Base-by-base conservation (phyloP, 1,140 invertebrate species). In the Bicyclus anynana region DNA sequence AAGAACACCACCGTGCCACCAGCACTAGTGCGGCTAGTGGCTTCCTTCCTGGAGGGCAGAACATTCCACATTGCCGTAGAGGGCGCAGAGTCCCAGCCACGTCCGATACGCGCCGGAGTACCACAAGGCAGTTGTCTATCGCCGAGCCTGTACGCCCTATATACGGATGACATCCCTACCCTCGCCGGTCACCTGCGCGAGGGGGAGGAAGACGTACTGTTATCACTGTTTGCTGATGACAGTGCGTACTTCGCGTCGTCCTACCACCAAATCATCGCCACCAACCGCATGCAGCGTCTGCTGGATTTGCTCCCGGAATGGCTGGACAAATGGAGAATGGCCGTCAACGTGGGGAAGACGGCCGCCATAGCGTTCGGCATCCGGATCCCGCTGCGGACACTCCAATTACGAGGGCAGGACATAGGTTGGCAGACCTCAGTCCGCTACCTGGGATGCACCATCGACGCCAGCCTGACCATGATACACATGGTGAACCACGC, bases 101-200 rank as follows among this genome's bases (percentile, higher is more conserved):
- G 23, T 23, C 23, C 23, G 7, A 23, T 23, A 23, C 23, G 23
- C 7, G 23, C 13, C 14, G 27, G 26, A 49, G 27, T 48, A 13
- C 38, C 16, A 2, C 38, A 40, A 18, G 13, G 38, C 12, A 74
- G 69, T 37, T 67, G 71, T n/a, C 46, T 76, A 1, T 72, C 63
- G 1, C 74, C 78, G 0, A 59, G 23, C 7, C 7, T 79, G 7
- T 81, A 81, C 55, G 50, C 64, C 2, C 2, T 72, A 0, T 84
- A 64, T 59, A 77, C 72, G 1, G 52, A 62, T 10, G 76, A 85
- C 53, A 60, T 84, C 26, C 79, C 75, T n/a, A 54, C 37, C 14
- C 18, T 52, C 0, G 33, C 52, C 26, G 62, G 66, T 1, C 13
- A 47, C 38, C 48, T 51, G 13, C 20, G 20, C 14, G 51, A 54